Evolutionary conservation across 1,140 invertebrate species (phyloP).

Genomic region (Magallana gigas): DNA sequence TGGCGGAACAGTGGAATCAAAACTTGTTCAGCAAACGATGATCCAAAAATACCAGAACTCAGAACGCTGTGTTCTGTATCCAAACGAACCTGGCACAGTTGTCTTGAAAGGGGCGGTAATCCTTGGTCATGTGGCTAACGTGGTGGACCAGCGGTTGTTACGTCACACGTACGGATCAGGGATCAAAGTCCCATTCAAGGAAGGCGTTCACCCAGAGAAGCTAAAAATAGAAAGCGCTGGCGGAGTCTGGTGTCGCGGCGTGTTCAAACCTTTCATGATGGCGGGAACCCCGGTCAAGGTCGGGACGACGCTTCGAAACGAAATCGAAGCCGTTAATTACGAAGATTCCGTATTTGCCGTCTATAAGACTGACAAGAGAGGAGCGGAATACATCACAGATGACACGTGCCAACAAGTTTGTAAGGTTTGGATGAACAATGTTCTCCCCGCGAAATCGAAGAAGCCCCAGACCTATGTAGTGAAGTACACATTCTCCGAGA

Average conservation of each 20-base stretch:
- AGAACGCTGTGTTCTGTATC: background rate
- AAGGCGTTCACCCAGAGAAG: background rate
- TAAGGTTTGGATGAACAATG: constrained; percentile 26
- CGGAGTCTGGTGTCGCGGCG: constrained; percentile 7
- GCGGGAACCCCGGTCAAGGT: background rate
- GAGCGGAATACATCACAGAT: constrained; percentile 2
- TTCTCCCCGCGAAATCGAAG: constrained; percentile 8
- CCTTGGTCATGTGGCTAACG: background rate
- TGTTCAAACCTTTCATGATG: constrained; percentile 7
- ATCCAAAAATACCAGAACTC: constrained; percentile 7
- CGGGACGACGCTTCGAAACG: background rate
- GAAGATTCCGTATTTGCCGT: constrained; percentile 22
- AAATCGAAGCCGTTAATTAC: constrained; percentile 10
- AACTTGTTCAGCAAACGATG: constrained; percentile 19
- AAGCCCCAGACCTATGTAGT: background rate
- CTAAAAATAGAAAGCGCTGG: constrained; percentile 21
- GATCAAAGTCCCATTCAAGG: constrained; percentile 1
- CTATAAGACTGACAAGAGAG: constrained; percentile 16
- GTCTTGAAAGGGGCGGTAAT: constrained; percentile 7
- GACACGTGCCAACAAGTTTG: constrained; percentile 7
- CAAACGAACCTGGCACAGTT: background rate
- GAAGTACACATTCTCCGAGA: background rate
- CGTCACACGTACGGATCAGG: constrained; percentile 8
- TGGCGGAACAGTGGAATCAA: constrained; percentile 9
- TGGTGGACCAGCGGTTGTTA: background rate